phyloP scores from a whole-genome alignment of 64 coral and sea anemone genomes.

The Cladopsammia gracilis region DNA sequence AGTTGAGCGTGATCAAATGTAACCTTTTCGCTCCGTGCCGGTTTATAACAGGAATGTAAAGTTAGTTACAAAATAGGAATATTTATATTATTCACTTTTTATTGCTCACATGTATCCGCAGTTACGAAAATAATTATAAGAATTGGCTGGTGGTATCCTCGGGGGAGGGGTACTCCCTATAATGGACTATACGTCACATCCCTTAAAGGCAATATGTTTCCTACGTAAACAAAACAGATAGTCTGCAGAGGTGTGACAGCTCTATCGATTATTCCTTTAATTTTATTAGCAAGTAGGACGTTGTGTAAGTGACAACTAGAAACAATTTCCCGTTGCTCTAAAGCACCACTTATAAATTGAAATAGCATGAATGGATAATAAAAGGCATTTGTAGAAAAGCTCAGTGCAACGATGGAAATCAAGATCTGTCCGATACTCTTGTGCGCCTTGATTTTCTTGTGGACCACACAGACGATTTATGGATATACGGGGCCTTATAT shows the following conservation, averaged over 20 bases:
- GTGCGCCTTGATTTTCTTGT: constrained; percentile 4
- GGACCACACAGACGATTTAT: neutral
- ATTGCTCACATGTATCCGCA: no score
- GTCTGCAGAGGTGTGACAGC: neutral
- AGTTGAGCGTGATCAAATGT: no score
- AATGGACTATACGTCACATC: no score
- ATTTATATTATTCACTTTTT: no score
- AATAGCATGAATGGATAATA: neutral
- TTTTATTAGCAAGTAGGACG: neutral
- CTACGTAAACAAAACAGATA: neutral
- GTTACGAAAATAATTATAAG: no score
- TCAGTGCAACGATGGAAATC: neutral
- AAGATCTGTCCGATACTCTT: neutral
- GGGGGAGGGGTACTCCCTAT: no score
- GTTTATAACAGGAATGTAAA: no score
- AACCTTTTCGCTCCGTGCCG: no score
- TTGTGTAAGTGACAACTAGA: constrained; percentile 13
- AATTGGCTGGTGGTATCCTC: no score
- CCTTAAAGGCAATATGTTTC: neutral
- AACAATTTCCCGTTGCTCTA: neutral
- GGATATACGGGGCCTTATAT: neutral
- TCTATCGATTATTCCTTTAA: neutral
- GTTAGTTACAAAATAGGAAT: no score
- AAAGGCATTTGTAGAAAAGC: no score
- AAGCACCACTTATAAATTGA: neutral